Conservation (phyloP, 2,797 vertebrate species). For the Graptemys geographica region DNA sequence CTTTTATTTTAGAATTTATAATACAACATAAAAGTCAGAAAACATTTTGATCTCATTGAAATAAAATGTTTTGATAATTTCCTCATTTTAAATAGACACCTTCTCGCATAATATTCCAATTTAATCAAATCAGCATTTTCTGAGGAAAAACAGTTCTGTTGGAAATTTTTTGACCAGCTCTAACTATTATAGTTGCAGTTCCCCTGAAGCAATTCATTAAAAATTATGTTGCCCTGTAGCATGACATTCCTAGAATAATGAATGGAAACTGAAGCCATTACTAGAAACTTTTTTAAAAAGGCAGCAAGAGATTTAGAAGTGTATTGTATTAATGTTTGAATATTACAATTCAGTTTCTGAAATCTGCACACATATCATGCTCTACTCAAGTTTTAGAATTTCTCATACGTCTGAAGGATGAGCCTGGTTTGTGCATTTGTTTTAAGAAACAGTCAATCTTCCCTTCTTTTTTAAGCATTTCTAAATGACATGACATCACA, state of each 20-base stretch:
- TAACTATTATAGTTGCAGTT: neutral
- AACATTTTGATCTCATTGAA: neutral
- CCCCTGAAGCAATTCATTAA: slow-evolving; percentile 13
- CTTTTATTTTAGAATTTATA: neutral
- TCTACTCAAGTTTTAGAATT: neutral
- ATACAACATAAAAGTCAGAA: neutral
- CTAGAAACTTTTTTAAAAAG: neutral
- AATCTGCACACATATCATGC: neutral
- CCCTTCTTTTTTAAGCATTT: neutral
- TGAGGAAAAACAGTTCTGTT: neutral
- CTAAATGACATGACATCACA: neutral
- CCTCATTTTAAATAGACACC: neutral
- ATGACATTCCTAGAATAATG: neutral
- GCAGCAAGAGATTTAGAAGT: neutral
- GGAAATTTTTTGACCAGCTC: neutral
- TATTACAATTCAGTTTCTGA: neutral
- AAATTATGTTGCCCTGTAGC: neutral
- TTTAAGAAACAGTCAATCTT: neutral
- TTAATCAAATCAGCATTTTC: neutral
- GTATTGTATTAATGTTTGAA: slow-evolving; percentile 17
- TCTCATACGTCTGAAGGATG: neutral
- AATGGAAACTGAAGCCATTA: slow-evolving; percentile 26
- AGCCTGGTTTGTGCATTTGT: neutral
- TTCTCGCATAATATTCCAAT: neutral
- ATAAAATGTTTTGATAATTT: neutral